A percentile compares a stretch with the other conserved stretches of the same genome.
Conservation (phyloP, 2,113 vertebrate genomes). For the Pogonocichla stellata region DNA sequence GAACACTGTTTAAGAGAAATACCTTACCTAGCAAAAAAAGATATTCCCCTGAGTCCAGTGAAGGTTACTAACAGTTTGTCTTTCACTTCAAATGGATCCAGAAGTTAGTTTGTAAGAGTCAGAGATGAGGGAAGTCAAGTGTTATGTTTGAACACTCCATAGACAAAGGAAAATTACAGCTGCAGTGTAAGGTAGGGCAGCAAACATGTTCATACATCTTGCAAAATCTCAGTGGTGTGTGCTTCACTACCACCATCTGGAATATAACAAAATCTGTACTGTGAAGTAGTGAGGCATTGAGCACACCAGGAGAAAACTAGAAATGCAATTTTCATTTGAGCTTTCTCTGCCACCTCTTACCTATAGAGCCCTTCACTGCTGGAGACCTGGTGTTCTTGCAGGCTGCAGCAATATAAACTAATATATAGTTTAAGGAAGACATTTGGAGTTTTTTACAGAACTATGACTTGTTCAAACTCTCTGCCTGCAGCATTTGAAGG, state of each 20-base stretch:
- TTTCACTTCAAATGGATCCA: constrained; percentile 15
- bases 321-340: neutral
- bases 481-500: constrained; percentile 77
- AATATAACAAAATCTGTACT: neutral
- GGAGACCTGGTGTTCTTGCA: neutral
- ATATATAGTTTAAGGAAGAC: neutral
- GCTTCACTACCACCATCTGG: neutral
- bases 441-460: neutral
- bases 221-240: neutral
- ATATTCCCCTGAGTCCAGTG: neutral
- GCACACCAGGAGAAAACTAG: neutral
- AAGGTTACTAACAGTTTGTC: neutral
- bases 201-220: neutral
- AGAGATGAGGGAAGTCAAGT: neutral
- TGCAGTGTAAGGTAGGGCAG: neutral
- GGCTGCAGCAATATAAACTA: neutral
- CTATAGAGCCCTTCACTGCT: neutral
- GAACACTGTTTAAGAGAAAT: neutral
- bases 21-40: neutral
- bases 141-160: neutral
- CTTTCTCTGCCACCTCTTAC: neutral
- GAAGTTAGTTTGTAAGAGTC: constrained; percentile 31
- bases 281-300: neutral
- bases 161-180: constrained; percentile 19
- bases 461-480: constrained; percentile 26